Evolutionary conservation across 1,140 invertebrate genomes (phyloP).

Genomic region (Anastrepha obliqua): DNA sequence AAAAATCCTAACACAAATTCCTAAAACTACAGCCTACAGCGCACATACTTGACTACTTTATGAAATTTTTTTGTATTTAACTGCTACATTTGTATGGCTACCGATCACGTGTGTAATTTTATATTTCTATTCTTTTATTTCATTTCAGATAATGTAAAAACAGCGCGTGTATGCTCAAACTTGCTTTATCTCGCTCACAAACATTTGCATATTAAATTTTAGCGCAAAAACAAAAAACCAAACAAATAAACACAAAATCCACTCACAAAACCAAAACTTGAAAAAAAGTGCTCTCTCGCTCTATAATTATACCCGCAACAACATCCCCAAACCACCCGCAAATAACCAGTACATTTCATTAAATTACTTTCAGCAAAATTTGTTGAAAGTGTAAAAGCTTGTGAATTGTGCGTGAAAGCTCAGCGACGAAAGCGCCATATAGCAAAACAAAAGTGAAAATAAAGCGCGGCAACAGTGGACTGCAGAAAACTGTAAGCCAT

Average conservation of each 20-base stretch:
- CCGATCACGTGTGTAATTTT: slow-evolving; percentile 52
- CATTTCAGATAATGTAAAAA: slow-evolving; percentile 73
- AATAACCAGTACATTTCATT: slow-evolving; percentile 36
- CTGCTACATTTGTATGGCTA: slow-evolving; percentile 31
- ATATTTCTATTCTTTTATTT: slow-evolving; percentile 67
- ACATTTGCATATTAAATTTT: slow-evolving; percentile 48
- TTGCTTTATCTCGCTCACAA: slow-evolving; percentile 39
- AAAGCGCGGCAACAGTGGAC: neutral
- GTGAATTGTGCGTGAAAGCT: slow-evolving; percentile 11
- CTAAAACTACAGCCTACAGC: too few relatives aligned
- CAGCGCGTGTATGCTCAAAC: slow-evolving; percentile 46
- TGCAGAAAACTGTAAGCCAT: neutral
- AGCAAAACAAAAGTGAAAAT: too few relatives aligned
- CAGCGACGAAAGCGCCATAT: neutral
- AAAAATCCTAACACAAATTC: too few relatives aligned
- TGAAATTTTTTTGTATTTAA: neutral
- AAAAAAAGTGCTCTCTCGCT: neutral
- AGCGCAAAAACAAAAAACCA: neutral
- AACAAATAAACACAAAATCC: slow-evolving; percentile 8
- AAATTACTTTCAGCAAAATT: slow-evolving; percentile 21
- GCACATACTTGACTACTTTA: too few relatives aligned
- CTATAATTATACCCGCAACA: slow-evolving; percentile 55
- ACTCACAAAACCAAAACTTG: neutral
- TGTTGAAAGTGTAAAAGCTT: slow-evolving; percentile 33
- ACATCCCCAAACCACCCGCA: slow-evolving; percentile 42